Evolutionary conservation across 1,140 invertebrate genomes (phyloP), one percentile per base, ranked within the genome.

Genomic region (Philopotamus ludificatus): DNA sequence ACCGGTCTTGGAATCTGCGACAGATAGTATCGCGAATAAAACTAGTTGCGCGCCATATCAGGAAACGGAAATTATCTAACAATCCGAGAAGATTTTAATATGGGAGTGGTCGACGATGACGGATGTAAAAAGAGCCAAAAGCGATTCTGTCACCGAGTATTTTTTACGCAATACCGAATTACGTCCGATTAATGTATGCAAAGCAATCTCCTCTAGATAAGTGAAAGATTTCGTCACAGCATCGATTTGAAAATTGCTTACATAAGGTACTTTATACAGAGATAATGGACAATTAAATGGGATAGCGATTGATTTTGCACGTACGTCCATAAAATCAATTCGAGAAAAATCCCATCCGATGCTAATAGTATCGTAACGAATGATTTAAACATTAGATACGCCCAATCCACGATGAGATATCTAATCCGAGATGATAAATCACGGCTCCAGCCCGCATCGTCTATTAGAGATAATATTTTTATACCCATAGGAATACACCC

Each of bases 1-100:
- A 7, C 28, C 28, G 12, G 28, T 34, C 28, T 34, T 20, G 10
- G 44, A 16, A 12, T 9, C 10, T 57, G 53, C 53, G 53, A 57
- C 53, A 57, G 26, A 60, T 60, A 41, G 47, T 47, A 16, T 47
- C n/a, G 15, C 44, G 44, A 47, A 47, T 47, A 7, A 34, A 34
- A 12, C 28, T 12, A 12, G 28, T 34, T 34, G 12, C 28, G 28
- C 12, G 28, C n/a, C n/a, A n/a, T 15, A 47, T 16, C 18, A 16
- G 8, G 7, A 16, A 47, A 47, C 44, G 8, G 44, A 16, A 47
- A 47, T 7, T 12, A 34, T 7, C 12, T 34, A 34, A 7, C 28
- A 7, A 34, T 7, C 28, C 12, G 4, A 12, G 28, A 7, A 34
- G 4, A 12, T 4, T 7, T 7, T 4, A 34, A 34, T 34, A 4